A percentile compares a stretch with the other conserved stretches of the same genome.
Evolutionary conservation across 23 tunicate genomes (phyloP).

Genomic region (Trididemnum miniatum): DNA sequence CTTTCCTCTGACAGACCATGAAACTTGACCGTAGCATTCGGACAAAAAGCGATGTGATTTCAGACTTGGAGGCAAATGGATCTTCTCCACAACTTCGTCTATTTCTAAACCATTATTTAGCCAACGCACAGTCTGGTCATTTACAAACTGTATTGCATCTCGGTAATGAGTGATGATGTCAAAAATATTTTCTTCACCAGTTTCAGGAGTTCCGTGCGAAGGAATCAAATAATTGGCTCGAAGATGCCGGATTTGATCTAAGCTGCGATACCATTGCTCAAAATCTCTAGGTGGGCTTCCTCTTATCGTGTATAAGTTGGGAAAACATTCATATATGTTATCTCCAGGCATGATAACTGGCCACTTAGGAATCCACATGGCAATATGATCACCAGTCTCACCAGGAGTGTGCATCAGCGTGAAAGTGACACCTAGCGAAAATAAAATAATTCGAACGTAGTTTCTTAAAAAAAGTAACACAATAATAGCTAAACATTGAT

Average conservation of each 20-base stretch:
- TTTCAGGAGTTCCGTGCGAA: conserved; percentile 57
- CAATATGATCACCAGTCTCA: conserved; percentile 85
- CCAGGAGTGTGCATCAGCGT: conserved; percentile 89
- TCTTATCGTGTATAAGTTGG: conserved; percentile 87
- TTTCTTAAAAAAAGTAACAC: too few species aligned
- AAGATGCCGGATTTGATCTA: conserved; percentile 53
- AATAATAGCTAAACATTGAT: too few species aligned
- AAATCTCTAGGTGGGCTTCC: conserved; percentile 68
- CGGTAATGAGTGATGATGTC: conserved; percentile 60
- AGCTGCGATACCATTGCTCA: conserved; percentile 56
- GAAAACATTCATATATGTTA: conserved; percentile 81
- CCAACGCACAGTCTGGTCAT: conserved; percentile 77
- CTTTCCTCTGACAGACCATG: conserved; percentile 84
- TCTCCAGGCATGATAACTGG: conserved; percentile 67
- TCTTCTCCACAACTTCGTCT: conserved; percentile 64
- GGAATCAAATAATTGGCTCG: conserved; percentile 58
- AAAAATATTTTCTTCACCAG: conserved; percentile 51
- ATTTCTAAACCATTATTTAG: conserved; percentile 39
- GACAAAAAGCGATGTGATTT: conserved; percentile 63
- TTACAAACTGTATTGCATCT: conserved; percentile 79
- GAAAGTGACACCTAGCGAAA: conserved; percentile 47
- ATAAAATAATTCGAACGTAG: too few species aligned
- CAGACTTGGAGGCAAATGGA: conserved; percentile 58
- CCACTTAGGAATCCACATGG: conserved; percentile 78
- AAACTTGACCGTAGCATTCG: conserved; percentile 73